Evolutionary conservation across 2,888 invertebrate genomes (phyloP).

Genomic region (Allacma fusca): DNA sequence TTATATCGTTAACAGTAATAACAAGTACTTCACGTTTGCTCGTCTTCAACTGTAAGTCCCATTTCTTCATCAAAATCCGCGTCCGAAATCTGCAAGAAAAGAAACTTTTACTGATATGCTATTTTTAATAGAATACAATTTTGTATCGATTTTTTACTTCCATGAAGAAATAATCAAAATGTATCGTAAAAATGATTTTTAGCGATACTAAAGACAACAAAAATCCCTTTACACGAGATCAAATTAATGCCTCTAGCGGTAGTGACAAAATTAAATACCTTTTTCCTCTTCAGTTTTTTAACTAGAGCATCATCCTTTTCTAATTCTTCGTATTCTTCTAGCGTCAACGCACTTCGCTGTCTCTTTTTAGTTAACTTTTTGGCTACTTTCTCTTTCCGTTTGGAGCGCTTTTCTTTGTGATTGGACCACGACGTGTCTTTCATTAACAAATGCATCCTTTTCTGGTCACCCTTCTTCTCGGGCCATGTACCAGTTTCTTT

Average conservation of each 20-base stretch:
- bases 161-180: too few relatives aligned
- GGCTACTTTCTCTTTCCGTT: slow-evolving; percentile 70
- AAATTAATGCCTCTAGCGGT: too few relatives aligned
- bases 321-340: slow-evolving; percentile 79
- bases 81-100: slow-evolving; percentile 65
- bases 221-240: too few relatives aligned
- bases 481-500: slow-evolving; percentile 81
- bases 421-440: slow-evolving; percentile 70
- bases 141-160: too few relatives aligned
- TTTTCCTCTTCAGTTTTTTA: slow-evolving; percentile 86
- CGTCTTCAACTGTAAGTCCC: slow-evolving; percentile 53
- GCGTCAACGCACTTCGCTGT: slow-evolving; percentile 70
- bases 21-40: too few relatives aligned
- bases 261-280: slow-evolving; percentile 66
- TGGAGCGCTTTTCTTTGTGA: slow-evolving; percentile 64
- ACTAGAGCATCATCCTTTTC: slow-evolving; percentile 82
- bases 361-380: slow-evolving; percentile 67
- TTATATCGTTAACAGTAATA: not conserved
- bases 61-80: slow-evolving; percentile 67
- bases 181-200: too few relatives aligned
- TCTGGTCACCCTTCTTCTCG: slow-evolving; percentile 67
- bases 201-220: too few relatives aligned
- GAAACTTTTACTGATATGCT: not conserved
- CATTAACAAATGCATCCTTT: slow-evolving; percentile 68
- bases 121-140: too few relatives aligned